A percentile compares a stretch with the other conserved stretches of the same genome.
Evolutionary conservation across 2,888 invertebrate genomes (phyloP).

Genomic region (Coelinius sp.): DNA sequence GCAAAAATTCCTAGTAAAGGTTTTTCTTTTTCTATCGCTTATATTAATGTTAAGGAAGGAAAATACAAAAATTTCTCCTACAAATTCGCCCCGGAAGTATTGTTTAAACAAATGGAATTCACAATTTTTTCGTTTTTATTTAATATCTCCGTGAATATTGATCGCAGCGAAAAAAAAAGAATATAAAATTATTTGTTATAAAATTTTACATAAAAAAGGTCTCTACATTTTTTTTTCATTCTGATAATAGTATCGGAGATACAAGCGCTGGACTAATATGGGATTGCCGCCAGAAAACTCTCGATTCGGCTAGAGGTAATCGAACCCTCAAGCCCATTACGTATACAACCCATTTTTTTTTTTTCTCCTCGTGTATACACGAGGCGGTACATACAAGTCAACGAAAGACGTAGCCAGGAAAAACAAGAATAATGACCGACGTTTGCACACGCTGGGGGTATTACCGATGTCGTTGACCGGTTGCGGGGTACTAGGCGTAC

Average conservation of each 20-base stretch:
- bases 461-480: conserved; percentile 27
- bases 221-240: no score
- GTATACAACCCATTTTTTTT: neutral
- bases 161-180: no score
- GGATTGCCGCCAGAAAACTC: neutral
- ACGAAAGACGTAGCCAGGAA: conserved; percentile 19
- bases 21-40: no score
- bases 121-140: no score
- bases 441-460: conserved; percentile 25
- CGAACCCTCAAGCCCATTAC: neutral
- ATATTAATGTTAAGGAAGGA: no score
- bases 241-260: neutral
- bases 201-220: no score
- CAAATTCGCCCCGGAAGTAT: no score
- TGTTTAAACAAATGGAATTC: no score
- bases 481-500: neutral
- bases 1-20: no score
- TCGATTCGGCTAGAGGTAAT: neutral
- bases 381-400: conserved; percentile 5
- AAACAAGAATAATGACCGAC: conserved; percentile 23
- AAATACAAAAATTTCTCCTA: no score
- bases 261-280: neutral
- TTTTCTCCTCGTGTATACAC: neutral
- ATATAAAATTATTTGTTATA: no score
- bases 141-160: no score